These are phyloP conservation scores for Nomada lathburiana DNA, from an alignment of 2,888 invertebrate genomes.

Conservation along the genomic window DNA sequence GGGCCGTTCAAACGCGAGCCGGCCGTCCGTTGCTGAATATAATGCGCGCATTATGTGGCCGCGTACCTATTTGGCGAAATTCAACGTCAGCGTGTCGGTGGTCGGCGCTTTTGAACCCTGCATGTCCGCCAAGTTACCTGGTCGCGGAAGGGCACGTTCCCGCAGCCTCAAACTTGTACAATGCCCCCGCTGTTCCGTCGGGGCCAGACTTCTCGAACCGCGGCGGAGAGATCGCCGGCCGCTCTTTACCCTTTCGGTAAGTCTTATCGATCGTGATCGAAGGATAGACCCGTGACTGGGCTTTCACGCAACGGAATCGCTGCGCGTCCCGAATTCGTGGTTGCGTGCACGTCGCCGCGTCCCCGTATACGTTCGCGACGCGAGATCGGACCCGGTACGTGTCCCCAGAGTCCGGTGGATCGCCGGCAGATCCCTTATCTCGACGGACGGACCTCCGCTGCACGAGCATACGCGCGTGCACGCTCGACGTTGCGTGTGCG, in stretches of 20 bases:
- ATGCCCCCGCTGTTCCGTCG: constrained; percentile 58
- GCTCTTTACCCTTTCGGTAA: constrained; percentile 47
- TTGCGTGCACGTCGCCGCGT: constrained; percentile 5
- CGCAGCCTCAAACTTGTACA: constrained; percentile 51
- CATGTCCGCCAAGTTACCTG: constrained; percentile 39
- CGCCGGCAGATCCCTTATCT: constrained; percentile 59
- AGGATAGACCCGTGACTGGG: constrained; percentile 58
- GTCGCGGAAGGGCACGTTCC: constrained; percentile 52
- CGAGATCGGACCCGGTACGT: background rate
- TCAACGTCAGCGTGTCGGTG: constrained; percentile 56
- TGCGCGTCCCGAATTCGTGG: constrained; percentile 62
- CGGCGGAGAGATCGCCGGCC: background rate
- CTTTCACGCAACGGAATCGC: constrained; percentile 58
- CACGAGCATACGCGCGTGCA: background rate
- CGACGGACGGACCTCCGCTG: constrained; percentile 11
- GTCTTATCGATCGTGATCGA: constrained; percentile 69
- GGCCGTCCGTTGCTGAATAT: constrained; percentile 53
- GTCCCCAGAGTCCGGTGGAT: background rate
- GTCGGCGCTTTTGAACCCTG: constrained; percentile 68
- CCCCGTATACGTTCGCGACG: constrained; percentile 13
- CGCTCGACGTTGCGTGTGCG: background rate
- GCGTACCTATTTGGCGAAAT: constrained; percentile 70
- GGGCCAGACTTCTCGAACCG: background rate
- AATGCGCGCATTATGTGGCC: constrained; percentile 66
- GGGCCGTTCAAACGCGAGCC: constrained; percentile 58